These are phyloP conservation scores for Apodemus sylvaticus DNA, from an alignment of 2,113 vertebrate genomes.

Conservation along the genomic window DNA sequence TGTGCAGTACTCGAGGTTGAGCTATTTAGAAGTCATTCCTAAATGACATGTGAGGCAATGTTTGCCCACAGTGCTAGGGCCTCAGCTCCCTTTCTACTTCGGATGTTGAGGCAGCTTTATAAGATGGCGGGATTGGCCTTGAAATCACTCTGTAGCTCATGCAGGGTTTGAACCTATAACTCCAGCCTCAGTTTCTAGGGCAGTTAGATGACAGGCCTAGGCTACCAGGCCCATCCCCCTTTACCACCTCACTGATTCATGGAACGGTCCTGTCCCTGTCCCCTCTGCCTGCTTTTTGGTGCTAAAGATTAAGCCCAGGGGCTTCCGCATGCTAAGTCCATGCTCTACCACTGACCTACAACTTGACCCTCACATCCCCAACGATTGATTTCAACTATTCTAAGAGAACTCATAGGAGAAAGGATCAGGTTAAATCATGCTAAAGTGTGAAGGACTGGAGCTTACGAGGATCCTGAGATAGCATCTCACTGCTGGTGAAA, in stretches of 20 bases:
- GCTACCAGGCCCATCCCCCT: neutral
- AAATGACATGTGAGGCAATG: neutral
- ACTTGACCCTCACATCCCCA: neutral
- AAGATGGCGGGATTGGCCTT: neutral
- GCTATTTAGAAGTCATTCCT: neutral
- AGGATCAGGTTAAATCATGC: neutral
- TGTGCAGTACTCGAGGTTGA: too few species aligned
- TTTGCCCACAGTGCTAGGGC: neutral
- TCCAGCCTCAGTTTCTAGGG: neutral
- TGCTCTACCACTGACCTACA: neutral
- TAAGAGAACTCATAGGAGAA: constrained; percentile 23
- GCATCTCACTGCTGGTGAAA: neutral
- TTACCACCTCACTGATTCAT: neutral
- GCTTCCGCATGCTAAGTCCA: neutral
- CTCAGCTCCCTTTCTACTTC: neutral
- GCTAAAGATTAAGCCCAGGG: neutral
- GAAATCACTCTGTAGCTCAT: neutral
- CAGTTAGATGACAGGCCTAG: neutral
- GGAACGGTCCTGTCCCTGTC: neutral
- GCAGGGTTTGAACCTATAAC: neutral
- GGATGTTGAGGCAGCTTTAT: neutral
- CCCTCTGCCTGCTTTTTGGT: too few species aligned
- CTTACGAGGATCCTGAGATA: neutral
- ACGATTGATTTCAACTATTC: neutral
- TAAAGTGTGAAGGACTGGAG: neutral